phyloP scores from a whole-genome alignment of 2,888 invertebrate genomes.

The Chymomyza fuscimana region DNA sequence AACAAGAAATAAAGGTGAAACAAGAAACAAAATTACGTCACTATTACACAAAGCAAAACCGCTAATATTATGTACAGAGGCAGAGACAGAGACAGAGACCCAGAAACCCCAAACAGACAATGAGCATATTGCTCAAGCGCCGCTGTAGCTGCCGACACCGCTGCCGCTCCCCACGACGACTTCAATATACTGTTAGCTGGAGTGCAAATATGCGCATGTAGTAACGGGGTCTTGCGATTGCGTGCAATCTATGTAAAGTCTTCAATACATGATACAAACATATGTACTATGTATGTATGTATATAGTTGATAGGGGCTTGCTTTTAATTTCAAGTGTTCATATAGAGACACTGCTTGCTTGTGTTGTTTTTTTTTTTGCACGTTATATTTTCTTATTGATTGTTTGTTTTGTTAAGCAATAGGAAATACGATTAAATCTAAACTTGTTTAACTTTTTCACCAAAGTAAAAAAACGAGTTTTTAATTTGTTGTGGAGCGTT shows the following conservation, averaged over 20 bases:
- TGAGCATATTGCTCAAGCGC: constrained; percentile 59
- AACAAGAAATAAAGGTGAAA: neutral
- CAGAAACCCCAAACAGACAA: constrained; percentile 62
- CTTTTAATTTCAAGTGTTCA: constrained; percentile 6
- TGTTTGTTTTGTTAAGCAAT: constrained; percentile 4
- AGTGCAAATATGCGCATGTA: neutral
- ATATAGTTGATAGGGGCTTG: constrained; percentile 21
- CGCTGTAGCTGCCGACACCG: constrained; percentile 26
- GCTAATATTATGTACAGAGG: constrained; percentile 24
- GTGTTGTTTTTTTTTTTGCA: constrained; percentile 16
- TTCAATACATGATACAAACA: neutral
- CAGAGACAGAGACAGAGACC: constrained; percentile 56
- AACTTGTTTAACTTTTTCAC: constrained; percentile 34
- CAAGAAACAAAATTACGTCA: constrained; percentile 61
- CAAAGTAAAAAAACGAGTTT: constrained; percentile 29
- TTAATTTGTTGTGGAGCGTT: constrained; percentile 28
- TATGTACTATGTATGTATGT: neutral
- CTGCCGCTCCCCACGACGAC: neutral
- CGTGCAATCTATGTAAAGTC: neutral
- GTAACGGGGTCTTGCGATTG: neutral
- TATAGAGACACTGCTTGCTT: constrained; percentile 34
- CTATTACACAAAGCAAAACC: constrained; percentile 46
- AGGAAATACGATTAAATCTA: constrained; percentile 31
- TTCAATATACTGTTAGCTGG: neutral
- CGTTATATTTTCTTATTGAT: constrained; percentile 24